phyloP scores from a whole-genome alignment of 2,113 vertebrate genomes.

The Tamias sibiricus region DNA sequence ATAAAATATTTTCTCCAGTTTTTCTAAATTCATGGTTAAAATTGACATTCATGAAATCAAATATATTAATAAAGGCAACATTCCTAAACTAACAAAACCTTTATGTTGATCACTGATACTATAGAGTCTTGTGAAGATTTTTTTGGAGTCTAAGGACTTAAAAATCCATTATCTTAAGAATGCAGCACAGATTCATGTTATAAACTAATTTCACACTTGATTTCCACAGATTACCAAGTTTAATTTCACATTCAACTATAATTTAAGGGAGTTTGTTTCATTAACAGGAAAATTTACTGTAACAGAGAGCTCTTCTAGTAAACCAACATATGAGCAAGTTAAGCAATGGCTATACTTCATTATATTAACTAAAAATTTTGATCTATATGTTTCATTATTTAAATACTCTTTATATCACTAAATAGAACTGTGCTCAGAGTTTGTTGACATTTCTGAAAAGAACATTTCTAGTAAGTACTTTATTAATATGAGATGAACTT shows the following conservation, averaged over 20 bases:
- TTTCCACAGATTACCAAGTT: slow-evolving; percentile 44
- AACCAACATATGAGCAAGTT: background rate
- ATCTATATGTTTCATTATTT: slow-evolving; percentile 20
- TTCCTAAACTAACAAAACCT: background rate
- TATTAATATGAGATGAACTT: background rate
- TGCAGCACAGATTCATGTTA: slow-evolving; percentile 26
- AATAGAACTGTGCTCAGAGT: slow-evolving; percentile 3
- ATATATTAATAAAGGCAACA: background rate
- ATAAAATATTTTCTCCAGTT: slow-evolving; percentile 15
- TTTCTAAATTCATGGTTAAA: slow-evolving; percentile 31
- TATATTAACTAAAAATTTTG: slow-evolving; percentile 28
- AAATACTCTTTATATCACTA: background rate
- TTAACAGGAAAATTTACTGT: slow-evolving; percentile 48
- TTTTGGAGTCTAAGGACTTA: background rate
- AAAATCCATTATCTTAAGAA: slow-evolving; percentile 50
- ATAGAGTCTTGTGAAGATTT: background rate
- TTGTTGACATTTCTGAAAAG: slow-evolving; percentile 52
- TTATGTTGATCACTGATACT: background rate
- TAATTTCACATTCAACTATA: slow-evolving; percentile 61
- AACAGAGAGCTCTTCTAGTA: background rate
- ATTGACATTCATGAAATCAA: background rate
- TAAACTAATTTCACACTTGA: slow-evolving; percentile 66
- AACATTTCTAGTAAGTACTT: background rate
- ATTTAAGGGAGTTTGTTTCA: slow-evolving; percentile 42
- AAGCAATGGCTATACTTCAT: background rate